phyloP scores from a whole-genome alignment of 2,888 invertebrate species.

The Agonopterix alstromeriana region DNA sequence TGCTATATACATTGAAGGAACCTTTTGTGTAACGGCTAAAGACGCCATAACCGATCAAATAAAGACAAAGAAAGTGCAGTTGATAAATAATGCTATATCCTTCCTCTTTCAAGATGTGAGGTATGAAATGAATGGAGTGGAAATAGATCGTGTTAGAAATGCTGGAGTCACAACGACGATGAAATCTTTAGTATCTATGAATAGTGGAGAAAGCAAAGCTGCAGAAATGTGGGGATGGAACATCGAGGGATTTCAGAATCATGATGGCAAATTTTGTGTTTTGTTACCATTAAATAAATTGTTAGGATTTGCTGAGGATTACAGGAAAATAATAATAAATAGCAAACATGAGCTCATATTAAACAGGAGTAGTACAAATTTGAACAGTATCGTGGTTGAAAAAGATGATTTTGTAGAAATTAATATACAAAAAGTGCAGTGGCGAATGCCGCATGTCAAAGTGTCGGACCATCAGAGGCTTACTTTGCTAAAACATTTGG shows the following conservation, averaged over 20 bases:
- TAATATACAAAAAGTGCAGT: no score
- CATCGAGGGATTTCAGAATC: constrained; percentile 16
- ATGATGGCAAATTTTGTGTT: constrained; percentile 17
- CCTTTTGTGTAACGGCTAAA: neutral
- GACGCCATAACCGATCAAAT: neutral
- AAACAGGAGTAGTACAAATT: constrained; percentile 24
- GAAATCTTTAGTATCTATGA: no score
- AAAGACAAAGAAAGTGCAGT: neutral
- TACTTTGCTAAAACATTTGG: no score
- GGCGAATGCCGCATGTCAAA: no score
- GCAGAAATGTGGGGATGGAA: no score
- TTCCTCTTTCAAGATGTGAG: constrained; percentile 8
- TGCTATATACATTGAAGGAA: constrained; percentile 11
- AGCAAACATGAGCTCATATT: constrained; percentile 40
- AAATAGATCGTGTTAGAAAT: no score
- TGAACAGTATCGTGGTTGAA: constrained; percentile 18
- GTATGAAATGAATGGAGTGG: constrained; percentile 9
- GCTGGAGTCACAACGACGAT: no score
- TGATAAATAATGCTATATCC: constrained; percentile 4
- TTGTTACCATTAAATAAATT: constrained; percentile 6
- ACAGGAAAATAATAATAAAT: constrained; percentile 37
- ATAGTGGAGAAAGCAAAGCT: no score
- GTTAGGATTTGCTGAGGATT: constrained; percentile 23
- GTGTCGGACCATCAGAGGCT: no score
- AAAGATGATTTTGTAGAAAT: constrained; percentile 6